These are phyloP conservation scores for Odobenus rosmarus DNA, from an alignment of 2,113 vertebrate species.

Conservation along the genomic window DNA sequence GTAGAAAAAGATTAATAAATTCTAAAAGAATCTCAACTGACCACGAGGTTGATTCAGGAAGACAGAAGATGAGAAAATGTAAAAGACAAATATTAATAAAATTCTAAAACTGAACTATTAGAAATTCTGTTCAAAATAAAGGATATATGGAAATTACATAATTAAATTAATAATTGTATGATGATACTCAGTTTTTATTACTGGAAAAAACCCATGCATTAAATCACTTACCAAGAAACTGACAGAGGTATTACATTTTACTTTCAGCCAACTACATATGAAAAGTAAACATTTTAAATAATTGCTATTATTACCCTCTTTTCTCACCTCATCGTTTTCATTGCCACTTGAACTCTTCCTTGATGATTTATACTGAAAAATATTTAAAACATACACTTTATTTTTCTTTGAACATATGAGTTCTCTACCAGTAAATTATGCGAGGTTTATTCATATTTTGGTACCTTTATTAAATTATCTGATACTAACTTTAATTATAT, in stretches of 20 bases:
- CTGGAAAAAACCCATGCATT: background rate
- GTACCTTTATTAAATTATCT: slow-evolving; percentile 22
- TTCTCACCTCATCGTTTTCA: slow-evolving; percentile 94
- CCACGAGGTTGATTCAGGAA: background rate
- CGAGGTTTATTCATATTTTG: background rate
- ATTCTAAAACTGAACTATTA: slow-evolving; percentile 11
- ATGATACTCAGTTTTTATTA: background rate
- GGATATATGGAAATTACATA: background rate
- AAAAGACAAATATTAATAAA: slow-evolving; percentile 40
- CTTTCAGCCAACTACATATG: background rate
- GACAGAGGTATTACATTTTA: slow-evolving; percentile 3
- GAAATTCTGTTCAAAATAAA: slow-evolving; percentile 4
- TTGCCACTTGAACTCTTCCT: slow-evolving; percentile 93
- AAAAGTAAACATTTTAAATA: slow-evolving; percentile 54
- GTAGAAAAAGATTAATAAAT: slow-evolving; percentile 6
- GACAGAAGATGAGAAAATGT: background rate
- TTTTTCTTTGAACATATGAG: slow-evolving; percentile 53
- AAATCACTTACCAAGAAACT: background rate
- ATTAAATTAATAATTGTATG: slow-evolving; percentile 7
- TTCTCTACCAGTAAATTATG: background rate
- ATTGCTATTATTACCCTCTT: slow-evolving; percentile 46
- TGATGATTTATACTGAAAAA: slow-evolving; percentile 90
- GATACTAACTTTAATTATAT: background rate
- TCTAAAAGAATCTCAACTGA: background rate
- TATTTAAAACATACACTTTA: slow-evolving; percentile 73